Evolutionary conservation across 2,797 vertebrate genomes (phyloP), one percentile per base, ranked within the genome.

Genomic region (Threskiornis aethiopicus): DNA sequence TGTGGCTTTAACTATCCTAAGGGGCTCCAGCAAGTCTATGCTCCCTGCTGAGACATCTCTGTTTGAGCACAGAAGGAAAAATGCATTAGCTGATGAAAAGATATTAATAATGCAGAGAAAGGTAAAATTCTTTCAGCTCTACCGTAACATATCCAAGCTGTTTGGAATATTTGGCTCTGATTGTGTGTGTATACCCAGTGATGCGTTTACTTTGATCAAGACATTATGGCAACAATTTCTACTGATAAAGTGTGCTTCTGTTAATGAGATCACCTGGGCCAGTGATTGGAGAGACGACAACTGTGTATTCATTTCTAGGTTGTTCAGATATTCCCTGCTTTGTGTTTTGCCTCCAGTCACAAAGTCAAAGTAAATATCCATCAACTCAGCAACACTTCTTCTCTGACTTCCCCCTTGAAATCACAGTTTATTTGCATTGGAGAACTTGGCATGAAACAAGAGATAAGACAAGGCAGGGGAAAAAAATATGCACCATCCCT

Each of bases 301-400:
- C 39, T 69, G 22, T 44, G 22, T 35, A 44, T 87, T 90, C 26
- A 12, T 81, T 81, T 77, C 58, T 47, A 35, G 61, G 25, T n/a
- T 87, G 80, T 71, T 87, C 35, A 35, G 26, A 51, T 87, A 72
- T 71, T 84, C 73, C 64, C 70, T 78, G 64, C 16, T 57, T 81
- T 77, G 64, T 62, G 39, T 85, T 67, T 61, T 82, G 59, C 92
- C 76, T 95, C 75, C n/a, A 89, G 94, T 80, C 81, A 84, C 87
- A 84, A 82, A 96, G 87, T 96, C 92, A 89, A 77, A 94, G 47
- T 46, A 93, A 96, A 96, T 96, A 97, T 80, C 78, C 75, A 70
- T 89, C 94, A 79, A 42, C 59, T 57, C 49, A 42, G 35, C 62
- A 81, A 70, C 61, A 55, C 24, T 83, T 90, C 78, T 51, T 59